Percentiles rank a stretch among this genome's conserved stretches.
Conservation (phyloP, 2,797 vertebrate genomes). For the Avahi laniger region DNA sequence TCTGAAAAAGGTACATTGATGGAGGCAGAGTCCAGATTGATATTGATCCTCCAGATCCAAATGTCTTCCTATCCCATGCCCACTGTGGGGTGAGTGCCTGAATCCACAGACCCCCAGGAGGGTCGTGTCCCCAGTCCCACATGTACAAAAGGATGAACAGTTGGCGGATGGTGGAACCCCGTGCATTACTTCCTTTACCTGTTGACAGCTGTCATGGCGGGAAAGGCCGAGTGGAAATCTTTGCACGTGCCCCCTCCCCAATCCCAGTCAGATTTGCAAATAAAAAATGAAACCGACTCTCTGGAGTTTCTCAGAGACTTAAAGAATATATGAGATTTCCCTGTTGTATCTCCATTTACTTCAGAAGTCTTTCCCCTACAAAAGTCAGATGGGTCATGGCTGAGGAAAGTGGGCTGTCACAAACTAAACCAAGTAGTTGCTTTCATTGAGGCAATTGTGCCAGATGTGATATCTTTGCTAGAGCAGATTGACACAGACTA, state of each 20-base stretch:
- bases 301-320: background rate
- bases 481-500: background rate
- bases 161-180: background rate
- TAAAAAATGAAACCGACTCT: background rate
- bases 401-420: background rate
- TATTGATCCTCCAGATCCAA: background rate
- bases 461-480: background rate
- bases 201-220: background rate
- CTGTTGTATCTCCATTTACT: background rate
- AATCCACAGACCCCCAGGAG: background rate
- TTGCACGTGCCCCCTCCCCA: rapidly evolving
- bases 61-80: background rate
- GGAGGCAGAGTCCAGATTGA: background rate
- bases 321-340: background rate
- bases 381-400: background rate
- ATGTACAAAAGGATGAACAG: background rate
- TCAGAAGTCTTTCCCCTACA: background rate
- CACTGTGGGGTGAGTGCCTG: rapidly evolving
- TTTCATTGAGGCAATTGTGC: background rate
- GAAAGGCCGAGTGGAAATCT: background rate
- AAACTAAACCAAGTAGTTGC: background rate
- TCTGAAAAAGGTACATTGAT: background rate
- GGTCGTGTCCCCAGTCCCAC: background rate
- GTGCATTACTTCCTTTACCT: background rate
- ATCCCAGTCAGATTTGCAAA: background rate